phyloP scores from a whole-genome alignment of 2,113 vertebrate genomes.

The sheep (Ovis aries) region ARS-UI_Ramb_v3.0 NC_056080.1:108963001-108963500 shows the following conservation, averaged over 20 bases:
- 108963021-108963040: not conserved
- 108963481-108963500: not conserved
- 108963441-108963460: not conserved
- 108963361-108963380: not conserved
- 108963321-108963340: no score
- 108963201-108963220: no score
- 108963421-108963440: not conserved
- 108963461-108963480: not conserved
- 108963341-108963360: not conserved
- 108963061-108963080: not conserved
- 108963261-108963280: no score
- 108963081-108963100: not conserved
- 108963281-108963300: no score
- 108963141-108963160: rapidly evolving
- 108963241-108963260: no score
- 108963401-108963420: not conserved
- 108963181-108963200: no score
- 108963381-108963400: not conserved
- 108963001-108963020: not conserved
- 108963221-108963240: no score
- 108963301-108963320: no score
- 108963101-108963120: not conserved
- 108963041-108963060: not conserved
- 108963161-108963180: no score
- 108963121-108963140: no score